These are phyloP conservation scores for Vulpes vulpes DNA, from an alignment of 2,113 vertebrate genomes.

Conservation along the genomic window DNA sequence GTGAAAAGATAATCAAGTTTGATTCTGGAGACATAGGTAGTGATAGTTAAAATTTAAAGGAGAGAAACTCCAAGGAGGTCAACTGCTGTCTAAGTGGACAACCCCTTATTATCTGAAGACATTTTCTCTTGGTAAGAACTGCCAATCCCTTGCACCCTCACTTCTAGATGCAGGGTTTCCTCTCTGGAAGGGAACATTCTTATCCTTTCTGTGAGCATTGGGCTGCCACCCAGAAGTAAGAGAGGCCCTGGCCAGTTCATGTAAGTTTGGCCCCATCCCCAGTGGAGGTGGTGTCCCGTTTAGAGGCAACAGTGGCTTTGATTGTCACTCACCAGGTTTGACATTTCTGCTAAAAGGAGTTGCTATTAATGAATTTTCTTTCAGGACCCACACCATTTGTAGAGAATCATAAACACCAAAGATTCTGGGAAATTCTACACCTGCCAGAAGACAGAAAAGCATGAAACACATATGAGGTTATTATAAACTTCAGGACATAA, in stretches of 20 bases:
- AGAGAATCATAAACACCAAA: not conserved
- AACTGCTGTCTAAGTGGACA: not conserved
- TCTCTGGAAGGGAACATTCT: not conserved
- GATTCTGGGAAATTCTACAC: fast-evolving
- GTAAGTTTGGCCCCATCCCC: not conserved
- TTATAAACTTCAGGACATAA: not conserved
- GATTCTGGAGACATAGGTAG: not conserved
- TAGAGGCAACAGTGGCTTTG: not conserved
- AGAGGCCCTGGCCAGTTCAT: not conserved
- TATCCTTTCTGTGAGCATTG: not conserved
- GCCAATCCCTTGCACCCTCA: not conserved
- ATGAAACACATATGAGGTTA: not conserved
- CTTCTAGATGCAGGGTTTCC: not conserved
- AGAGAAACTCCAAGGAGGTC: not conserved
- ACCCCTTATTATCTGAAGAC: not conserved
- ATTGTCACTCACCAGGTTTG: slow-evolving; percentile 64
- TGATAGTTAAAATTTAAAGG: not conserved
- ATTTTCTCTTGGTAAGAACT: not conserved
- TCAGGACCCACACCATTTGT: slow-evolving; percentile 71
- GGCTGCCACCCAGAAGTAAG: not conserved
- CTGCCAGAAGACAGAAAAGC: slow-evolving; percentile 4
- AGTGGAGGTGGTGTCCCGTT: not conserved
- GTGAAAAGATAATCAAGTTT: not conserved
- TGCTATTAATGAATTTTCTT: slow-evolving; percentile 21
- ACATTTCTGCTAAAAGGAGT: not conserved